These are phyloP conservation scores for Bubalus kerabau DNA, from an alignment of 2,113 vertebrate species.

Conservation along the genomic window DNA sequence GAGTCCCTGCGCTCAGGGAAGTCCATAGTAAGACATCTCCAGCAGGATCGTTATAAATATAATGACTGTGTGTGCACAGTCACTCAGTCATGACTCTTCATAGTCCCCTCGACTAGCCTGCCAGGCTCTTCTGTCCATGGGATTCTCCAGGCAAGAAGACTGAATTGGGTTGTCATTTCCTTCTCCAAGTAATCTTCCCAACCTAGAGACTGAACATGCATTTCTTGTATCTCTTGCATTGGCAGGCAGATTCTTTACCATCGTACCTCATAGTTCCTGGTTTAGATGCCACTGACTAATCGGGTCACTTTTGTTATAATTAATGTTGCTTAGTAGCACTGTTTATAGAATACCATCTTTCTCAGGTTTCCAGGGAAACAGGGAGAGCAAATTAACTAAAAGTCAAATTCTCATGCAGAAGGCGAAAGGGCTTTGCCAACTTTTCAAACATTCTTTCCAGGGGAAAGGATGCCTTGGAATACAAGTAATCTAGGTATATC, in stretches of 20 bases:
- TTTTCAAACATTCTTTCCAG: background rate
- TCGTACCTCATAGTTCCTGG: background rate
- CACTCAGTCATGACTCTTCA: background rate
- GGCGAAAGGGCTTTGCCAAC: background rate
- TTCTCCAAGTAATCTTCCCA: background rate
- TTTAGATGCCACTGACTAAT: background rate
- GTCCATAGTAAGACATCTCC: fast-evolving
- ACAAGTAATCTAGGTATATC: background rate
- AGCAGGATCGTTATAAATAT: background rate
- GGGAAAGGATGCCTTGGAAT: background rate
- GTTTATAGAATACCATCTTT: background rate
- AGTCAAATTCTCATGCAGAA: background rate
- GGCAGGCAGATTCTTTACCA: background rate
- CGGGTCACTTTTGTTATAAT: background rate
- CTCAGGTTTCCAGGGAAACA: background rate
- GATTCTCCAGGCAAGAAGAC: background rate
- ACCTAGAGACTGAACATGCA: background rate
- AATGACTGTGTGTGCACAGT: background rate
- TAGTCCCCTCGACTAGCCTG: background rate
- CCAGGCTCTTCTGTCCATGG: background rate
- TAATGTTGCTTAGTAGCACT: background rate
- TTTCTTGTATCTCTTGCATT: background rate
- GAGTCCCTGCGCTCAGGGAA: background rate
- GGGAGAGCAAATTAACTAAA: background rate
- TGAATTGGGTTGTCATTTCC: background rate